A percentile compares a stretch with the other conserved stretches of the same genome.
Evolutionary conservation across 1,140 invertebrate species (phyloP).

Genomic region (Himalopsyche phryganea): DNA sequence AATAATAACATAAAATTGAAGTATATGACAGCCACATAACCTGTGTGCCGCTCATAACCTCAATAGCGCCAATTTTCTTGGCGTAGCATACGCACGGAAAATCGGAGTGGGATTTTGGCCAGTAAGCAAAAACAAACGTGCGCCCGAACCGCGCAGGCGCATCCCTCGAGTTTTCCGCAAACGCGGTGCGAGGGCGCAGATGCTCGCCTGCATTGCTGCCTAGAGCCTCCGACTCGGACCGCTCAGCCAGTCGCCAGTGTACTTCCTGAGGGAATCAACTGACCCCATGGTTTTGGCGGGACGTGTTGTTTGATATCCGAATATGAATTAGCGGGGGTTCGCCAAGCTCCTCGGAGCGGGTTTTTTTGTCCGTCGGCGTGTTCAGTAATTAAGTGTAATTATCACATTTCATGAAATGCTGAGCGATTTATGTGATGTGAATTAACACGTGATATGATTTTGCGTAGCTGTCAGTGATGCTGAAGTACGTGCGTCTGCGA

Average conservation of each 20-base stretch:
- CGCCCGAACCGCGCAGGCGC: too few relatives aligned
- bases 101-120: too few relatives aligned
- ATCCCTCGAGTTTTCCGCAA: too few relatives aligned
- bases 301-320: constrained; percentile 4
- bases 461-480: constrained; percentile 10
- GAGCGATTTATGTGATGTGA: background rate
- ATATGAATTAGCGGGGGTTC: constrained; percentile 2
- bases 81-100: too few relatives aligned
- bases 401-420: background rate
- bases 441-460: constrained; percentile 6
- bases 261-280: background rate
- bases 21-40: too few relatives aligned
- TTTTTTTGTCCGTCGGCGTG: constrained; percentile 1
- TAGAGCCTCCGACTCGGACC: background rate
- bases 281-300: constrained; percentile 12
- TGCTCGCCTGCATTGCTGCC: constrained; percentile 1
- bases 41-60: too few relatives aligned
- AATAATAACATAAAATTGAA: too few relatives aligned
- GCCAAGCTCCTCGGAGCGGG: constrained; percentile 9
- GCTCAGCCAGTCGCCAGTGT: constrained; percentile 2
- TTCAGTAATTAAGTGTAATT: background rate
- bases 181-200: background rate
- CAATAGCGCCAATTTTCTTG: too few relatives aligned
- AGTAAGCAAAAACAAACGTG: too few relatives aligned
- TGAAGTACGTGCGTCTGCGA: background rate